phyloP scores from a whole-genome alignment of 2,797 vertebrate species.

The Cryptoprocta ferox region DNA sequence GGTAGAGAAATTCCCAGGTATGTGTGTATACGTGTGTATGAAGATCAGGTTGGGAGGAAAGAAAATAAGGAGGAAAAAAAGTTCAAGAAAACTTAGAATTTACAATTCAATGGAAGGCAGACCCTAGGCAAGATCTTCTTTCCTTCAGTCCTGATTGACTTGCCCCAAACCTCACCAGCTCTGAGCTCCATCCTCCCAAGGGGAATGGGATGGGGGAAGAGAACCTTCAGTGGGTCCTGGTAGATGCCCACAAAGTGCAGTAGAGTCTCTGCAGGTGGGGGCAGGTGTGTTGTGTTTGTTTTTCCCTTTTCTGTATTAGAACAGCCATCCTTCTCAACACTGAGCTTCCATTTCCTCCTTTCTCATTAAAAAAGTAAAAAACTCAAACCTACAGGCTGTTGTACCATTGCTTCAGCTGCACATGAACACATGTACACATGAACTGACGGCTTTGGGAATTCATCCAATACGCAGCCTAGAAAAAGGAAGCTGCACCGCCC shows the following conservation, averaged over 20 bases:
- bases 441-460: not conserved
- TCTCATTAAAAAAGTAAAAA: conserved; percentile 32
- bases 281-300: not conserved
- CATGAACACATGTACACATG: too few species aligned
- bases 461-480: not conserved
- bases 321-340: not conserved
- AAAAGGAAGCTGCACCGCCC: not conserved
- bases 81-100: conserved; percentile 6
- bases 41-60: not conserved
- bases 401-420: conserved; percentile 13
- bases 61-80: not conserved
- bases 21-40: too few species aligned
- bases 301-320: conserved; percentile 28
- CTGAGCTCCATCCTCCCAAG: not conserved
- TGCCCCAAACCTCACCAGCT: not conserved
- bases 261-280: conserved; percentile 39
- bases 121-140: not conserved
- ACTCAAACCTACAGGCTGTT: not conserved
- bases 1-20: not conserved
- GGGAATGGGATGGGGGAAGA: not conserved
- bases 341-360: conserved; percentile 50
- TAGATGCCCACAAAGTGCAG: not conserved
- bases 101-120: not conserved
- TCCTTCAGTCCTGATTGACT: not conserved
- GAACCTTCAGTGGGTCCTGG: conserved; percentile 16